phyloP scores from a whole-genome alignment of 2,797 vertebrate species.

The Cyclopterus lumpus region DNA sequence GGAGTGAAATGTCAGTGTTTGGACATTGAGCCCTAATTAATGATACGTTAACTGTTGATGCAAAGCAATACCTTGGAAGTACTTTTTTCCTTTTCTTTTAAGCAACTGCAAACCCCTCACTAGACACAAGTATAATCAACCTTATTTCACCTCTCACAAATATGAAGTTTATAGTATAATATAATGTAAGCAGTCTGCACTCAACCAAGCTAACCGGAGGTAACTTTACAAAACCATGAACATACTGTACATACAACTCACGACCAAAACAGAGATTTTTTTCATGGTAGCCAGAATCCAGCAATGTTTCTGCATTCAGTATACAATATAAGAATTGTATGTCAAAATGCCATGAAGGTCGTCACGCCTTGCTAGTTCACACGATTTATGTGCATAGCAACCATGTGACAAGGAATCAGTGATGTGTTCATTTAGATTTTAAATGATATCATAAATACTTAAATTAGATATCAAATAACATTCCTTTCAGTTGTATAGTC shows the following conservation, averaged over 20 bases:
- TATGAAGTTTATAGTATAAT: neutral
- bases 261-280: neutral
- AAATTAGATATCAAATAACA: neutral
- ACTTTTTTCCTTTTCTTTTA: neutral
- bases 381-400: neutral
- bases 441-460: neutral
- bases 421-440: neutral
- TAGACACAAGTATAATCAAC: neutral
- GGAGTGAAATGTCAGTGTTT: constrained; percentile 4
- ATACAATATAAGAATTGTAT: neutral
- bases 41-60: neutral
- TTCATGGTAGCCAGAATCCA: neutral
- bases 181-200: neutral
- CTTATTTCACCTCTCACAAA: neutral
- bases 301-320: neutral
- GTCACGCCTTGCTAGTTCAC: neutral
- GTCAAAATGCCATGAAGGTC: neutral
- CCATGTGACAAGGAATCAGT: neutral
- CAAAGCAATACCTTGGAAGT: neutral
- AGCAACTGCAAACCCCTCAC: neutral
- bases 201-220: neutral
- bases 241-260: neutral
- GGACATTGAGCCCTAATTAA: constrained; percentile 9
- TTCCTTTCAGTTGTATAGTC: neutral
- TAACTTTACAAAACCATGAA: neutral